Evolutionary conservation across 2,113 vertebrate genomes (phyloP).

Genomic region (Corynorhinus townsendii): DNA sequence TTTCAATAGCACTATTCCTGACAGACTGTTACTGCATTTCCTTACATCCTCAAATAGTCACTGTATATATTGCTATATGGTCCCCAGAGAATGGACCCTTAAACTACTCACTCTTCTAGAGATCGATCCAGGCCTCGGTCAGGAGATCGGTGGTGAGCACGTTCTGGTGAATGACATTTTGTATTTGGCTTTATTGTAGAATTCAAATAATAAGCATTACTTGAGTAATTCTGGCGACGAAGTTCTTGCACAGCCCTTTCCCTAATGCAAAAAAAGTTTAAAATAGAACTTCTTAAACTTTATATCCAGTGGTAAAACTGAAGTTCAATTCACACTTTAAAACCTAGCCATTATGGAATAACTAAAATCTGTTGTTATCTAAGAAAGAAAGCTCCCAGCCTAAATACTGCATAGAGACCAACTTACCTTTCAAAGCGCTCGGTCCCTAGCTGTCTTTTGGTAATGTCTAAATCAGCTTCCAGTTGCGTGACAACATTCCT

Average conservation of each 20-base stretch:
- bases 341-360: slow-evolving; percentile 22
- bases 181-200: slow-evolving; percentile 70
- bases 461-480: slow-evolving; percentile 83
- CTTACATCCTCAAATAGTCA: not conserved
- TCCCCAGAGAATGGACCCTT: slow-evolving; percentile 30
- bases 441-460: slow-evolving; percentile 83
- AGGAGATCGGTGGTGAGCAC: slow-evolving; percentile 58
- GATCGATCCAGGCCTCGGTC: slow-evolving; percentile 67
- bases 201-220: slow-evolving; percentile 65
- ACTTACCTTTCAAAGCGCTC: slow-evolving; percentile 85
- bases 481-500: slow-evolving; percentile 80
- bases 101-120: slow-evolving; percentile 68
- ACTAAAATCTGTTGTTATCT: not conserved
- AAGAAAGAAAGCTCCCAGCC: slow-evolving; percentile 27
- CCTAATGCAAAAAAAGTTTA: slow-evolving; percentile 66
- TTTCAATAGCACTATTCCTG: slow-evolving; percentile 4
- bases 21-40: not conserved
- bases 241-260: slow-evolving; percentile 79
- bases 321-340: not conserved
- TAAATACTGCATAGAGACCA: not conserved
- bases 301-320: not conserved
- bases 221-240: slow-evolving; percentile 72
- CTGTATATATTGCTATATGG: not conserved
- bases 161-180: slow-evolving; percentile 75
- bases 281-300: not conserved